Evolutionary conservation across 2,797 vertebrate genomes (phyloP).

Genomic region (Cossypha niveicapilla): DNA sequence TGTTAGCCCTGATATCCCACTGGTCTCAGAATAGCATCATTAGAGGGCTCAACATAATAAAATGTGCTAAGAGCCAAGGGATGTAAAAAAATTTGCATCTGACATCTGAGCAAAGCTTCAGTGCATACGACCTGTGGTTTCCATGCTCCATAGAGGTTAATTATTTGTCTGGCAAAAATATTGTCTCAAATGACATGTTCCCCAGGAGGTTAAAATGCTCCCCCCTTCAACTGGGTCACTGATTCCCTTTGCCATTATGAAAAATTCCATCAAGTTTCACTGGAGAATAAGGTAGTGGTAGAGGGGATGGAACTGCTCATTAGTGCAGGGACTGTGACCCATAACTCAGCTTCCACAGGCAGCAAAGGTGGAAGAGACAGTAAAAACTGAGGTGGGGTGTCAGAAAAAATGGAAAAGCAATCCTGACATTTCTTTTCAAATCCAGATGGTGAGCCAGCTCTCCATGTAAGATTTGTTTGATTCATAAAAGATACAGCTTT

Average conservation of each 20-base stretch:
- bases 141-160: background rate
- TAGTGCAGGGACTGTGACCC: accelerated
- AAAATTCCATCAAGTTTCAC: background rate
- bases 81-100: background rate
- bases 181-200: background rate
- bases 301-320: background rate
- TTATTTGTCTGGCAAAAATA: background rate
- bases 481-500: background rate
- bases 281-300: background rate
- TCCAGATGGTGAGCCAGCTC: background rate
- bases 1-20: background rate
- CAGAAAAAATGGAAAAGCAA: background rate
- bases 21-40: background rate
- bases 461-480: background rate
- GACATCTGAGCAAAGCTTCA: background rate
- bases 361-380: background rate
- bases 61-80: background rate
- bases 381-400: background rate
- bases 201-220: background rate
- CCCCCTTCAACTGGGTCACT: background rate
- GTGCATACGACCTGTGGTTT: background rate
- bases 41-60: background rate
- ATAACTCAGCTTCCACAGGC: background rate
- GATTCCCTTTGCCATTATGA: background rate
- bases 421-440: background rate